These are phyloP conservation scores for Phycodurus eques DNA, from an alignment of 2,113 vertebrate genomes.

Conservation along the genomic window DNA sequence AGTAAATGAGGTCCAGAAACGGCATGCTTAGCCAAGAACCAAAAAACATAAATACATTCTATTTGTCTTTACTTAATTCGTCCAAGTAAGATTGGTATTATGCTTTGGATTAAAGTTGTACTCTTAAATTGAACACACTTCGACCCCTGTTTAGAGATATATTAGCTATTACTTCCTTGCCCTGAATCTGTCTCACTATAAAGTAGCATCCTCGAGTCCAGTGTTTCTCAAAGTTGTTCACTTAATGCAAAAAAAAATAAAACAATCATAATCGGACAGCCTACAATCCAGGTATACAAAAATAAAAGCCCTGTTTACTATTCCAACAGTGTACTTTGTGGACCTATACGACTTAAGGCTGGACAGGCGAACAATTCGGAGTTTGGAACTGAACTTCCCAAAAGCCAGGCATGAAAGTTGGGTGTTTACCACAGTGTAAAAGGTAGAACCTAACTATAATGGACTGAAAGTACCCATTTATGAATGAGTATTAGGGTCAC, in stretches of 20 bases:
- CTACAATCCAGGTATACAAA: neutral
- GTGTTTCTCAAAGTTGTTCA: constrained; percentile 4
- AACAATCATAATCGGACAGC: neutral
- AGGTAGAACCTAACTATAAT: no score
- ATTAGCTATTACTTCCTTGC: constrained; percentile 39
- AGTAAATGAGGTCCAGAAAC: constrained; percentile 62
- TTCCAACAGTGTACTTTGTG: neutral
- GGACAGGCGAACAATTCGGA: neutral
- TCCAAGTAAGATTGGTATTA: constrained; percentile 21
- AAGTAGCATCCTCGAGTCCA: constrained; percentile 26
- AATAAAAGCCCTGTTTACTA: neutral
- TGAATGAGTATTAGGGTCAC: neutral
- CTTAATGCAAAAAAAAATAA: neutral
- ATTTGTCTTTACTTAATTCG: constrained; percentile 13
- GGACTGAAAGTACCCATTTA: neutral
- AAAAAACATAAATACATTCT: neutral
- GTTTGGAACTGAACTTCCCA: neutral
- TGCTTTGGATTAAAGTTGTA: constrained; percentile 7
- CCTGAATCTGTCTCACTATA: constrained; percentile 43
- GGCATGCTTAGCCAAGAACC: constrained; percentile 47
- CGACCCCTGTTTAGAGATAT: constrained; percentile 71
- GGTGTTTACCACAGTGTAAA: no score
- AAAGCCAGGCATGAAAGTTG: neutral
- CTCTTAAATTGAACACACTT: constrained; percentile 41
- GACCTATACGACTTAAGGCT: neutral